Evolutionary conservation across 1,140 invertebrate species (phyloP), one percentile per base, ranked within the genome.

Genomic region (Mya arenaria): DNA sequence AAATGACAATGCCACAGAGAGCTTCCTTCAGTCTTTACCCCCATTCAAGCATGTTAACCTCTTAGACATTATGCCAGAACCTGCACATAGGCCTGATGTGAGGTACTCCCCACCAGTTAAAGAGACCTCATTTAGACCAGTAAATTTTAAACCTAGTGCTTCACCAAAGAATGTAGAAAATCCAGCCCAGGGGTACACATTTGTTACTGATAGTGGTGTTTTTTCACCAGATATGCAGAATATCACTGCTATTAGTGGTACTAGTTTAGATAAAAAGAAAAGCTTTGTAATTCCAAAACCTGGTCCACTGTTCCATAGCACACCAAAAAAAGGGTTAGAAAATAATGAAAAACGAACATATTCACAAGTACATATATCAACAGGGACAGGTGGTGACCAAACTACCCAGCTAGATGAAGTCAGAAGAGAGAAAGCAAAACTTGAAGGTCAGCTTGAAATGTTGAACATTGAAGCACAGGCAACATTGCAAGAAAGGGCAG

Each of bases 371-470:
- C 65, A 60, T 34, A 23, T 32, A 32, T 52, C 30, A 34, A 25
- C 78, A 48, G 34, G 66, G 62, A 78, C 10, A 30, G 37, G n/a
- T 52, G 4, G 32, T 66, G 73, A 78, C 15, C 65, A 30, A n/a
- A 82, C 52, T 68, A 28, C 30, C 63, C 80, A 86, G 36, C 60
- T 89, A 15, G 85, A 90, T 66, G 79, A 89, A 68, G 66, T 92
- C 13, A 62, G 91, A 55, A 83, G 88, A 66, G 91, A 93, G 75
- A 93, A 93, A 55, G 92, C 92, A 8, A 90, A 92, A 68, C 86
- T 93, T 44, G 92, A 94, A 86, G 93, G 93, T 4, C 92, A 91
- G 84, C 58, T 94, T 34, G 93, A 94, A 84, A 88, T 92, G 77
- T 85, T 94, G 13, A 86, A 87, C 28, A 65, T 87, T 15, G 93